Base-by-base conservation (phyloP, 2,888 invertebrate species). In the Sminthurides aquaticus region DNA sequence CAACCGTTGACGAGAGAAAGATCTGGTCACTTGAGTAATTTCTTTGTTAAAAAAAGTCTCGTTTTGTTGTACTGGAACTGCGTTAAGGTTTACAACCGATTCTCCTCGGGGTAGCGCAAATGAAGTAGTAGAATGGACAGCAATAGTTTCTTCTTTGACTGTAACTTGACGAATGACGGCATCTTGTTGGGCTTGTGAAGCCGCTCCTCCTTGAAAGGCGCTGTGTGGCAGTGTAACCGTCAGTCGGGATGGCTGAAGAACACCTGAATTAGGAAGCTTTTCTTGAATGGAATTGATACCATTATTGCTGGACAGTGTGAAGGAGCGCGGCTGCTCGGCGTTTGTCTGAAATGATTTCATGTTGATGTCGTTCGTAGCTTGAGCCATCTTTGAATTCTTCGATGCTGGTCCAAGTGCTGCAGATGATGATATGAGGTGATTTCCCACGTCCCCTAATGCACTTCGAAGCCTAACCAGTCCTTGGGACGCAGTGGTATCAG, bases 1-100 rank as follows among this genome's bases (percentile, higher is more conserved):
- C 3, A 66, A 28, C 24, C 62, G 28, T 20, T 66, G 66, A 15
- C 49, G 48, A 1, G 66, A 66, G 48, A 66, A 66, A 2, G 66
- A 57, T 24, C 5, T 20, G 1, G 48, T 29, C 11, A 66, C 49
- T 1, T 43, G 48, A 1, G 57, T 57, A 2, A 66, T 49, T 18
- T 65, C 25, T 5, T 27, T 28, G 8, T 58, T 34, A 20, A 52
- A 2, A 22, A 49, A 11, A n/a, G 26, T 49, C 1, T 18, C 49
- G 25, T 2, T 11, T 11, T 20, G 11, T 15, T 1, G 2, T 2
- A 55, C 11, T 3, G 2, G 22, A 2, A 20, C 55, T 15, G 24
- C 55, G 15, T 34, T 34, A 5, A 34, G 43, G 8, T 11, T 11
- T 11, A 34, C 8, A 15, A 34, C 43, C 5, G 8, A 11, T 11